A percentile compares a stretch with the other conserved stretches of the same genome.
These are phyloP conservation scores for Chiloscyllium plagiosum DNA, from an alignment of 2,113 vertebrate genomes.

Conservation along the genomic window DNA sequence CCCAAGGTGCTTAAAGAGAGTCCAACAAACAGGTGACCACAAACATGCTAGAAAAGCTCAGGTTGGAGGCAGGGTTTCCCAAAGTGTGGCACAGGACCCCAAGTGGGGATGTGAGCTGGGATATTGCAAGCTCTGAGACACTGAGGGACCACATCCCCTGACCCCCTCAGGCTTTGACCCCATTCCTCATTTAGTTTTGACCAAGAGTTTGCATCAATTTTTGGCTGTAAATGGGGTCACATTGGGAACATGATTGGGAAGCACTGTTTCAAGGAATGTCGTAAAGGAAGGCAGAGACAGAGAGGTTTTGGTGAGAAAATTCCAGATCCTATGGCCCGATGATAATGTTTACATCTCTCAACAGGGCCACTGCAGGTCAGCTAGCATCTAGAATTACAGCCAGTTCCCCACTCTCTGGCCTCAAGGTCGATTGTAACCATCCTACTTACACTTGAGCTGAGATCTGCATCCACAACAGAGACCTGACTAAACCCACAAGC, in stretches of 20 bases:
- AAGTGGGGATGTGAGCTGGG: too few relatives aligned
- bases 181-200: too few relatives aligned
- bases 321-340: background rate
- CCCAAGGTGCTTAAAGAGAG: background rate
- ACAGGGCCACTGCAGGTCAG: background rate
- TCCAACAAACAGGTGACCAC: too few relatives aligned
- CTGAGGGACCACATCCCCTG: too few relatives aligned
- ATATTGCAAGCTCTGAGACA: too few relatives aligned
- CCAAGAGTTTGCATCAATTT: too few relatives aligned
- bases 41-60: too few relatives aligned
- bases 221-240: too few relatives aligned
- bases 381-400: background rate
- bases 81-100: too few relatives aligned
- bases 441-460: background rate
- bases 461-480: background rate
- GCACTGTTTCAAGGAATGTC: background rate
- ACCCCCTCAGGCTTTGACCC: too few relatives aligned
- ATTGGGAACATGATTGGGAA: too few relatives aligned
- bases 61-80: too few relatives aligned
- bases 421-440: background rate
- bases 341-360: background rate
- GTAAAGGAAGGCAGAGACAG: background rate
- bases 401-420: background rate
- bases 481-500: background rate
- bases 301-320: background rate